Evolutionary conservation across 2,888 invertebrate genomes (phyloP).

Genomic region (Pardosa pseudoannulata): DNA sequence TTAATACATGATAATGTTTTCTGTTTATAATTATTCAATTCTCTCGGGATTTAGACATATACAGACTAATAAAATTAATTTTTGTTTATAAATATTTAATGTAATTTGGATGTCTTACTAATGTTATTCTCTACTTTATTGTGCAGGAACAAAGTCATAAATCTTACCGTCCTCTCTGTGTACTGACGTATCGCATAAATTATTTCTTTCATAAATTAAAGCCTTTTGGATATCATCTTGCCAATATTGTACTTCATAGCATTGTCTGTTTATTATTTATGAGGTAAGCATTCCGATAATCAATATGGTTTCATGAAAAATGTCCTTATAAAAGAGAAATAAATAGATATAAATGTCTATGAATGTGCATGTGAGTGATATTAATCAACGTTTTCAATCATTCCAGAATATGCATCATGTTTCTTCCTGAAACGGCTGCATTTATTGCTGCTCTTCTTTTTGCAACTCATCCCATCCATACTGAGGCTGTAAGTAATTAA

Average conservation of each 20-base stretch:
- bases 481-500: conserved; percentile 88
- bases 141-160: conserved; percentile 94
- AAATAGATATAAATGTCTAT: too few relatives aligned
- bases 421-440: conserved; percentile 77
- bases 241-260: conserved; percentile 73
- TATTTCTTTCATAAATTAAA: conserved; percentile 73
- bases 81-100: too few relatives aligned
- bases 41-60: too few relatives aligned
- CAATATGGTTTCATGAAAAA: too few relatives aligned
- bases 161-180: conserved; percentile 74
- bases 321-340: too few relatives aligned
- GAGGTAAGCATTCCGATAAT: conserved; percentile 81
- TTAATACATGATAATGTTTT: too few relatives aligned
- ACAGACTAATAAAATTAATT: too few relatives aligned
- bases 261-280: conserved; percentile 87
- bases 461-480: conserved; percentile 91
- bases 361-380: too few relatives aligned
- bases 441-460: conserved; percentile 83
- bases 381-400: too few relatives aligned
- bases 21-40: too few relatives aligned
- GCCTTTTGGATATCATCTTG: conserved; percentile 74
- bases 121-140: too few relatives aligned
- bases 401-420: conserved; percentile 55
- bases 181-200: conserved; percentile 74
- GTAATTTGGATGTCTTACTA: too few relatives aligned